Evolutionary conservation across 2,888 invertebrate species (phyloP), one percentile per base, ranked within the genome.

Genomic region (Leptopilina syphax): DNA sequence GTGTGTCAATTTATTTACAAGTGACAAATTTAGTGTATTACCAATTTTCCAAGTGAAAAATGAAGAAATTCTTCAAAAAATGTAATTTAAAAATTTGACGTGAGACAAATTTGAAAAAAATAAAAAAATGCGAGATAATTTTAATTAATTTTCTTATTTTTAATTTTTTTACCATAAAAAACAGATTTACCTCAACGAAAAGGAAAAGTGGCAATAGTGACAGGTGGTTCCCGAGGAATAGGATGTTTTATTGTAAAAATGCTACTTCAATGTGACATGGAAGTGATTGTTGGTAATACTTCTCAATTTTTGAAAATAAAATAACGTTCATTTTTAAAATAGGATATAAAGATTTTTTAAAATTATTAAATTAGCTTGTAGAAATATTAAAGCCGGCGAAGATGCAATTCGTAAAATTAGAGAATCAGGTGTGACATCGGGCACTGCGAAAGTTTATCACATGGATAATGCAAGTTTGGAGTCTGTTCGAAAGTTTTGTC

Each of bases 161-260:
- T 18, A 18, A 18, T 60, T 2, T 18, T 44, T 47, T 66, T 1
- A 41, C 65, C 94, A 92, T 18, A 34, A 34, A 34, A 34, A 3
- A 77, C 85, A 95, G 96, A 94, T 88, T 93, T 95, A 86, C 94
- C 94, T 85, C 93, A 93, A 78, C 94, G 95, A 88, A 93, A 93
- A 63, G 95, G 94, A 78, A 94, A 95, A 92, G 93, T 96, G 79
- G 97, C 96, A 81, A 94, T 98, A 77, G 94, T 98, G 82, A 98
- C 98, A 10, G 98, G 98, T 68, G 98, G 97, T 2, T 95, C 96
- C 79, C 94, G 97, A 85, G 98, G 98, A 63, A 97, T 98, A 86
- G 98, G 97, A 10, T 92, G 94, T 34, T 95, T 95, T 92, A 95
- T 97, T 27, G 95, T 96, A 44, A 95, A 95, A 90, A 95, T 95